Base-by-base conservation (phyloP, 2,888 invertebrate species). In the Julus scanicus region DNA sequence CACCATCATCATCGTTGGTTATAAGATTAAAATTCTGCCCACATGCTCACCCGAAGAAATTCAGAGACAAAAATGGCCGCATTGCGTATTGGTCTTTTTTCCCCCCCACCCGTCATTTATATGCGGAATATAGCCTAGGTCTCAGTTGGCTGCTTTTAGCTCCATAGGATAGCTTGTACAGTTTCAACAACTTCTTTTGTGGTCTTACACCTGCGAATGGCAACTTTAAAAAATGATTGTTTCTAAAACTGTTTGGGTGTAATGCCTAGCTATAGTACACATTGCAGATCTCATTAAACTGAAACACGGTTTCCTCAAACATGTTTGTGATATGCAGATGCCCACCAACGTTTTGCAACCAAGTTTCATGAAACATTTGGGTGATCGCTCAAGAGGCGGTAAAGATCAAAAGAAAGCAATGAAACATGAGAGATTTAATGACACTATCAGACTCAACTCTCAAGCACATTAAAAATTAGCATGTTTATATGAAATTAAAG, bases 1-100 rank as follows among this genome's bases (percentile, higher is more conserved):
- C 17, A n/a, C 57, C 57, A 63, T 63, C 57, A 63, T 63, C 57
- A 63, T 63, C 57, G 17, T 5, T 63, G 57, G 57, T 63, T 63
- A 63, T 63, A n/a, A 63, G 57, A 63, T 63, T 63, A 63, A 63
- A 63, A 63, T 63, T 63, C 57, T 63, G n/a, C 57, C 57, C 57
- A 63, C 57, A 63, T 63, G 57, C n/a, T 63, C 57, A 63, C 53
- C 53, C 53, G 53, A 13, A 53, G 53, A 53, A 53, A 53, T 63
- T n/a, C n/a, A 63, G 57, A 63, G n/a, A 63, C 57, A 63, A 63
- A 63, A 63, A 63, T 63, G 57, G 57, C 57, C 57, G 57, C 57
- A 63, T 63, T 63, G 57, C 57, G 57, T 63, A 63, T 63, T 63
- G 57, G 17, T 17, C n/a, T 63, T n/a, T 63, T 63, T 63, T 63